Base-by-base conservation (phyloP, 2,888 invertebrate species). In the Seira sanloemensis region DNA sequence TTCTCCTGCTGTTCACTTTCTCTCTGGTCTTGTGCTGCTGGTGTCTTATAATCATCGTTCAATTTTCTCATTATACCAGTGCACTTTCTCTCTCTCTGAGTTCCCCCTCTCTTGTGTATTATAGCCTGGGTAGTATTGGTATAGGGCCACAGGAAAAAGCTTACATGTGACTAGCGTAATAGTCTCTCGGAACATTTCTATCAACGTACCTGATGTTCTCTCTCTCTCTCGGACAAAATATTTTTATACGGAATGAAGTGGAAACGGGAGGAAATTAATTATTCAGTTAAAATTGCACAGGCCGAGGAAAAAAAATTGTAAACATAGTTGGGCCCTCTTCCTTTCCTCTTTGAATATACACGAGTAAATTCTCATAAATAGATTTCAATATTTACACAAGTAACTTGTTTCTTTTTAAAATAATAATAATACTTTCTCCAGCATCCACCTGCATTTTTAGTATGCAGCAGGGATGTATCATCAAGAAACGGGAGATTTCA, bases 1-100 rank as follows among this genome's bases (percentile, higher is more conserved):
- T 76, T 65, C 68, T 76, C 27, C 67, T 76, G 76, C 76, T 76
- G 68, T 37, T 79, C 67, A 73, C 79, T 79, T 79, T 73, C 79
- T 79, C 73, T 73, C 73, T 73, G n/a, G n/a, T n/a, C n/a, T n/a
- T n/a, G n/a, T n/a, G n/a, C n/a, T n/a, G 18, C 25, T 76, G 18
- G 76, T 76, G 76, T 76, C 79, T 62, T 80, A 74, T 68, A 73
- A 80, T 80, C 80, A 80, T 80, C 80, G 74, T 65, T 74, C 69
- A 74, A 80, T 72, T 67, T 66, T 65, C 26, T 74, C 67, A 73
- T 75, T 80, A 74, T 73, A 26, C n/a, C 67, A 72, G 67, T 68
- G 23, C 74, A 68, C 68, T 80, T 80, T 74, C 80, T 74, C 80
- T 68, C 37, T 67, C 62, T 66, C n/a, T n/a, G n/a, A n/a, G n/a